Evolutionary conservation across 2,113 vertebrate genomes (phyloP).

Genomic region (Panurus biarmicus): DNA sequence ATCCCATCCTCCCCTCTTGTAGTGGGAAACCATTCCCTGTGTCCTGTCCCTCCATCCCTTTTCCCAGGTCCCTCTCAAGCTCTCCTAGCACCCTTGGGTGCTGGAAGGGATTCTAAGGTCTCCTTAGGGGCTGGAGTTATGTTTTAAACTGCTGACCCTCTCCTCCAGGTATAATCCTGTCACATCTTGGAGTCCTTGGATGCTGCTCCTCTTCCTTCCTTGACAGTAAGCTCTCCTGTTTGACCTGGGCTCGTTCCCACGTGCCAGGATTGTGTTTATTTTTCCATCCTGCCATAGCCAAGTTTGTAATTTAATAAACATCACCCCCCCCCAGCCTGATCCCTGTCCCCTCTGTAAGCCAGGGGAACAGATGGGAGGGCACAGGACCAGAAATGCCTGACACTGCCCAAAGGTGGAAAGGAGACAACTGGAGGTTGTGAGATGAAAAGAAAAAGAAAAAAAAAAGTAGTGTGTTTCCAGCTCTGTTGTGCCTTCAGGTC

Average conservation of each 20-base stretch:
- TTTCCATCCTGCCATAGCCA: background rate
- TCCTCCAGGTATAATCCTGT: background rate
- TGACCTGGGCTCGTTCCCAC: background rate
- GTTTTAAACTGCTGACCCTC: background rate
- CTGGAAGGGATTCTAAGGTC: background rate
- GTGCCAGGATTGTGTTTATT: background rate
- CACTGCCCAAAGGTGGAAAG: background rate
- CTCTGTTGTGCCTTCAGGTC: background rate
- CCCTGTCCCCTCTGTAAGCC: background rate
- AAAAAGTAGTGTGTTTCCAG: background rate
- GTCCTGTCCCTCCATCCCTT: background rate
- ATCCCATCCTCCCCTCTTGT: background rate
- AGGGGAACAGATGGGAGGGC: slow-evolving; percentile 31
- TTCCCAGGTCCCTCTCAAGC: background rate
- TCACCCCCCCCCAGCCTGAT: background rate
- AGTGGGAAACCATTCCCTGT: background rate
- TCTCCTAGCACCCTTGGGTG: fast-evolving
- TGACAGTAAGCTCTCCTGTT: background rate
- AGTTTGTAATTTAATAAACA: slow-evolving; percentile 10
- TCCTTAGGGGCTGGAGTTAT: background rate
- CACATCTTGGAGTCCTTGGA: background rate
- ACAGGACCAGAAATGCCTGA: background rate
- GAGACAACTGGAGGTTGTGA: background rate
- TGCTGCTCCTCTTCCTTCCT: background rate
- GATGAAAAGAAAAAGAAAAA: background rate